Evolutionary conservation across 2,888 invertebrate species (phyloP), one percentile per base, ranked within the genome.

Genomic region (Drosophila limbata): DNA sequence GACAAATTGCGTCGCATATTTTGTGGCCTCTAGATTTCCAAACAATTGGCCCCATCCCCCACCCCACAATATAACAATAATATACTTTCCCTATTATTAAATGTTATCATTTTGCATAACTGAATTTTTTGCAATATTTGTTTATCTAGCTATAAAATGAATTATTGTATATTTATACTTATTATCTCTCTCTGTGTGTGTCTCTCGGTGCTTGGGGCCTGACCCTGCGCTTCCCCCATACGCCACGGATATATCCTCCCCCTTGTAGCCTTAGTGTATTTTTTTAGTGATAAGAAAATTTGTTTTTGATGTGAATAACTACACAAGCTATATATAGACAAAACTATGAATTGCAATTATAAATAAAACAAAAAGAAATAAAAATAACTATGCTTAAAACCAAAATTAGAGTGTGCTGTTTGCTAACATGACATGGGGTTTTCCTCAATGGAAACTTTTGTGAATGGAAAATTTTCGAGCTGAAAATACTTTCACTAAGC

Each of bases 281-380:
- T 72, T 71, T 72, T 73, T 82, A 87, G 71, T 39, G 67, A 67
- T 72, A 60, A 81, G 66, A n/a, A 45, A 47, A 51, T 56, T 68
- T 80, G 84, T 76, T 79, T 79, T 81, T 69, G 82, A 82, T 84
- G 84, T 69, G 75, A 73, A 79, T 68, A 78, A 56, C 66, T 67
- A 68, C 56, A 37, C 52, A 44, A 45, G 62, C 65, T 65, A 44
- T 33, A 65, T 45, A 25, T 59, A 67, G 56, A 56, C 53, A 55
- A 67, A 67, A 73, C 68, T 72, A 79, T 73, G 59, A 81, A 79
- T 69, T 73, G 78, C 75, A 82, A 82, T 75, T 80, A 80, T 60
- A 69, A 76, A 80, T 80, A 80, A 82, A 35, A 44, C 4, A 52
- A 48, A 10, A 25, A 28, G 15, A 55, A n/a, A 72, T 55, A 28